phyloP scores from a whole-genome alignment of 2,888 invertebrate genomes.

The Peribatodes rhomboidaria region DNA sequence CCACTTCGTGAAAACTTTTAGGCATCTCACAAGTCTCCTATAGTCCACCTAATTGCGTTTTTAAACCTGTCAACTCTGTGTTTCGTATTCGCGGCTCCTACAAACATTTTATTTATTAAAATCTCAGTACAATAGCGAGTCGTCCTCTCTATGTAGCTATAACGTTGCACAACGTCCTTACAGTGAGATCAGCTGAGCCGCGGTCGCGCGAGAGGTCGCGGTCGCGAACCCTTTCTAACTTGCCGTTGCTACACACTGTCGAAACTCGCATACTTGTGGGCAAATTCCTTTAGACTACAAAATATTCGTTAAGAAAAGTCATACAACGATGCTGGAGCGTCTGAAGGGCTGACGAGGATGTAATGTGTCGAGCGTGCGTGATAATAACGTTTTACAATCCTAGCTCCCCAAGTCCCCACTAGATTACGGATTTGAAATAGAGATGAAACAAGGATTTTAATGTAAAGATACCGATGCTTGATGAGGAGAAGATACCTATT shows the following conservation, averaged over 20 bases:
- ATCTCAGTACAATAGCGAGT: slow-evolving; percentile 26
- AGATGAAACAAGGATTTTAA: no score
- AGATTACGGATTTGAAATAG: no score
- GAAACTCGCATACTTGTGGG: slow-evolving; percentile 33
- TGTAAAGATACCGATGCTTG: not conserved
- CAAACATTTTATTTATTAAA: not conserved
- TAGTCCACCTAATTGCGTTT: not conserved
- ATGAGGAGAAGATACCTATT: not conserved
- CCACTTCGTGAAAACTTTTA: not conserved
- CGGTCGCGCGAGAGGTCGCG: slow-evolving; percentile 62
- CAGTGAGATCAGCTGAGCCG: slow-evolving; percentile 61
- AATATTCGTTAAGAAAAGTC: not conserved
- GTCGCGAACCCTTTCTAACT: slow-evolving; percentile 64
- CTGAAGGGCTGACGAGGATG: no score
- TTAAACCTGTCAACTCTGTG: not conserved
- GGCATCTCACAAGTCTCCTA: not conserved
- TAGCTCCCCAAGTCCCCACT: no score
- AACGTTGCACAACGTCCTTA: slow-evolving; percentile 59
- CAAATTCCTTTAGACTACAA: slow-evolving; percentile 6
- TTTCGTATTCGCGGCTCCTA: not conserved
- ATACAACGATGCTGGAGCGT: no score
- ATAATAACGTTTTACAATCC: no score
- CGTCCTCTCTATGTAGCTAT: slow-evolving; percentile 47
- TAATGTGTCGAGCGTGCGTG: no score
- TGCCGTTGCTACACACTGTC: slow-evolving; percentile 30